Conservation (phyloP, 2,888 invertebrate genomes). For the Liodrosophila aerea region DNA sequence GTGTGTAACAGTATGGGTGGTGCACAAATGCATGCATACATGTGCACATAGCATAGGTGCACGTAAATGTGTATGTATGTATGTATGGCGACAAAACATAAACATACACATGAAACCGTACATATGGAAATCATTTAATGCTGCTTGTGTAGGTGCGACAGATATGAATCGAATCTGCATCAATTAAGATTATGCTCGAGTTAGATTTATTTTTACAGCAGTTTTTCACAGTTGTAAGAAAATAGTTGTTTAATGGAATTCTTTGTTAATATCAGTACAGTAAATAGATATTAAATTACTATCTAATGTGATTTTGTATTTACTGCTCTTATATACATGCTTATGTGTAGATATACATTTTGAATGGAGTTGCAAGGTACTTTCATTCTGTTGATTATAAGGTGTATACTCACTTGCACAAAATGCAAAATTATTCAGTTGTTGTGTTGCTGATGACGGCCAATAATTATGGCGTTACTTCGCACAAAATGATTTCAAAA, state of each 20-base stretch:
- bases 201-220: no score
- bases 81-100: background rate
- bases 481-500: constrained; percentile 14
- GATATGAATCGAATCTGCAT: no score
- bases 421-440: constrained; percentile 21
- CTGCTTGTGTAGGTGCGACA: no score
- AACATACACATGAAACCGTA: background rate
- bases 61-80: no score
- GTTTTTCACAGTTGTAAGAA: no score
- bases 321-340: background rate
- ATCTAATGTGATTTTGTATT: no score
- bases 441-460: constrained; percentile 8
- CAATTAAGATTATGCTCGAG: no score
- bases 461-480: constrained; percentile 15
- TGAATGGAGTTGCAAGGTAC: background rate
- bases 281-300: no score
- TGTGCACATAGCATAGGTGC: background rate
- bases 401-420: constrained; percentile 40
- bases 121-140: no score
- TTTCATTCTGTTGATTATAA: background rate
- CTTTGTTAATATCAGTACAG: no score
- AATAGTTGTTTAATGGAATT: no score
- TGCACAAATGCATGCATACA: background rate
- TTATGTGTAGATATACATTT: constrained; percentile 2
- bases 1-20: background rate